A percentile compares a stretch with the other conserved stretches of the same genome.
Evolutionary conservation across 2,888 invertebrate genomes (phyloP).

Genomic region (Merodon equestris): DNA sequence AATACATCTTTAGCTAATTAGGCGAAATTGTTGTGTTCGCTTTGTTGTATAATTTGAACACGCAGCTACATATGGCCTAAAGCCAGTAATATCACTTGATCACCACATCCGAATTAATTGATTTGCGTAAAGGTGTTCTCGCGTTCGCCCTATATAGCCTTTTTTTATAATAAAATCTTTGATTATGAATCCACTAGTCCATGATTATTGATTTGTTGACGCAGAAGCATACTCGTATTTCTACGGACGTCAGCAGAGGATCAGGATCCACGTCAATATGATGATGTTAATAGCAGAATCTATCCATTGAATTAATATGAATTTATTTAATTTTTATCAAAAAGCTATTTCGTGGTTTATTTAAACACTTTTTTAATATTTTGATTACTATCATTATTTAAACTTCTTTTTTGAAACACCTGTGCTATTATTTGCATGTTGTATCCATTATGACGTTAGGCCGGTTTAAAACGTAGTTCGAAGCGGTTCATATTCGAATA

Average conservation of each 20-base stretch:
- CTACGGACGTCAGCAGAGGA: slow-evolving; percentile 42
- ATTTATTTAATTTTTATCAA: too few species aligned
- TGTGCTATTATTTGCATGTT: background rate
- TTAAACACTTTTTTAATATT: background rate
- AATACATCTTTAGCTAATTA: slow-evolving; percentile 6
- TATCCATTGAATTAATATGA: slow-evolving; percentile 21
- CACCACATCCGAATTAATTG: slow-evolving; percentile 2
- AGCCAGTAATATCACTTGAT: slow-evolving; percentile 12
- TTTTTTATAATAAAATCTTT: background rate
- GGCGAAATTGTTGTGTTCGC: background rate
- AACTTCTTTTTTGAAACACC: background rate
- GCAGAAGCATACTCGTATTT: slow-evolving; percentile 30
- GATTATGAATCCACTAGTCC: slow-evolving; percentile 11
- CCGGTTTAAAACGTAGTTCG: too few species aligned
- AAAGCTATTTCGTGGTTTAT: too few species aligned
- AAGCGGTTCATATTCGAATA: too few species aligned
- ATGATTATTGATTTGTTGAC: slow-evolving; percentile 5
- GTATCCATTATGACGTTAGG: too few species aligned
- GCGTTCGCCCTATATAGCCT: background rate
- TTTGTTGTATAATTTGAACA: background rate
- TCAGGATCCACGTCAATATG: slow-evolving; percentile 31
- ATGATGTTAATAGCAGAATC: slow-evolving; percentile 9
- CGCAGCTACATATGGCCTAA: slow-evolving; percentile 16
- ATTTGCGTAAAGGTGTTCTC: background rate
- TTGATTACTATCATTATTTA: background rate